Evolutionary conservation across 2,888 invertebrate species (phyloP), one percentile per base, ranked within the genome.

Genomic region (Luffia ferchaultella): DNA sequence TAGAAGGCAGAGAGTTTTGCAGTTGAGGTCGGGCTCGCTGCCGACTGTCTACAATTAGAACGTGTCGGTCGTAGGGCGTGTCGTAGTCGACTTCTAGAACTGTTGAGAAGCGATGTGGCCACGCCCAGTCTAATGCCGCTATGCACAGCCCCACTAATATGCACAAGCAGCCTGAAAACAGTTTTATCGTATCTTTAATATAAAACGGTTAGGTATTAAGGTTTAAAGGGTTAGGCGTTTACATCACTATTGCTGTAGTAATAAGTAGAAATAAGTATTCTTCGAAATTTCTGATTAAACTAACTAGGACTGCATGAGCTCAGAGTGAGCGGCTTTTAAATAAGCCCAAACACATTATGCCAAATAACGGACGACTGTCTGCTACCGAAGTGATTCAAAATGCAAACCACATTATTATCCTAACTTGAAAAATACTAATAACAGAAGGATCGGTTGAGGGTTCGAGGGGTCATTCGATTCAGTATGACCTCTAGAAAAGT

Each of bases 1-100:
- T 87, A 53, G 90, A 70, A 48, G 82, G 82, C 56, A 83, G 59
- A 2, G 83, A 82, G 16, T 66, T 67, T 53, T 78, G 80, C 50
- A 67, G 62, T 57, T 78, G 79, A 15, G 82, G 83, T 16, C 82
- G 62, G 16, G 83, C 83, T 16, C 79, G 62, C 59, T 78, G 79
- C 51, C 83, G 65, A 59, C 95, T 95, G 72, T 95, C 95, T 62
- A 95, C 95, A 55, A 96, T 91, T 52, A 96, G 93, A 54, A 95
- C 94, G 71, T 96, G 96, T 45, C 96, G 85, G 73, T 96, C 96
- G 67, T 95, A 96, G 0, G 96, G 96, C 16, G 96, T 96, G 70
- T 96, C 96, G 70, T 95, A 96, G 76, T 97, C 96, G 45, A 96
- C 92, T 73, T 95, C 94, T 52, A 95, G 78, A 57, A 96, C 93